Evolutionary conservation across 2,113 vertebrate species (phyloP), one percentile per base, ranked within the genome.

Genomic region (Enhydra lutris): DNA sequence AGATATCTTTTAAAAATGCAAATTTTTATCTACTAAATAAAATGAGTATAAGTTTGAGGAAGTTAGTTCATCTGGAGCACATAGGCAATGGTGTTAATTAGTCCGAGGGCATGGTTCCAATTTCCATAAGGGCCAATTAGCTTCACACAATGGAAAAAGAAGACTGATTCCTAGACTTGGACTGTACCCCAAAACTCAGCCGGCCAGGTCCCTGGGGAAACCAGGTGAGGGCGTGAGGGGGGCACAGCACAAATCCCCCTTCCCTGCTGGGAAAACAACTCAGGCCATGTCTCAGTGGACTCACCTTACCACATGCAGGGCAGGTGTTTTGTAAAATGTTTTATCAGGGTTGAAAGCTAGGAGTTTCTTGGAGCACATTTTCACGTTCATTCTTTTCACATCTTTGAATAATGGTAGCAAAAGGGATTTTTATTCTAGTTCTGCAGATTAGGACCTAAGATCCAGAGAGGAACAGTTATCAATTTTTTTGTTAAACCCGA

Each of bases 121-220:
- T 96, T 94, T 98, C 97, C 95, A 93, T 71, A 92, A 96, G 93
- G 92, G 94, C 95, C 97, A 98, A 98, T 98, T 98, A 97, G 47
- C 85, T 95, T 96, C 79, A 80, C 85, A 94, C 81, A 93, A 94
- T 52, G 76, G 95, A 7, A 26, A 78, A 85, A 82, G 92, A 92
- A 94, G 84, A 76, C 84, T 92, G 63, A 85, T 98, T 97, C 65
- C 65, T 96, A 71, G 84, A 94, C n/a, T 94, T 91, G 76, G 52
- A 67, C 91, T 18, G 11, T 81, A 93, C 85, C 96, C 73, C 59
- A 50, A 57, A 86, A 88, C 65, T 93, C 88, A 91, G 23, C 39
- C 86, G 34, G 4, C 24, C 20, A 13, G 29, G 76, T 88, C 97
- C 71, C 71, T 1, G 2, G 91, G 93, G 95, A 96, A 92, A 76